Base-by-base conservation (phyloP, 2,797 vertebrate genomes). In the Mareca strepera region DNA sequence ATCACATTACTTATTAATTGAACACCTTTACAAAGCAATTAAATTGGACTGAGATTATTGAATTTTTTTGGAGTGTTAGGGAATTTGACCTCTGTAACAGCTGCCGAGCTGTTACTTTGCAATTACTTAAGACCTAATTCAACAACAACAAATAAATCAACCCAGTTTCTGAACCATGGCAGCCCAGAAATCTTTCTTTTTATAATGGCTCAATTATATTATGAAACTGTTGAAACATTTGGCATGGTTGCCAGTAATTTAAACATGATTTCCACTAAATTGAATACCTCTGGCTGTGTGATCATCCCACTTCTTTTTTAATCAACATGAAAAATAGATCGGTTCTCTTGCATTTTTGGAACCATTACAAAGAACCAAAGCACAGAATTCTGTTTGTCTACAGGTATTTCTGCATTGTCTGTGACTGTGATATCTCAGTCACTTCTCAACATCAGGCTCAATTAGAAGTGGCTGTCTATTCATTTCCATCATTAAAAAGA, bases 111-210 rank as follows among this genome's bases (percentile, higher is more conserved):
- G 79, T 93, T 91, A 84, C 66, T 94, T 79, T 67, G 55, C 80
- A 88, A 92, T 93, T 92, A 88, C 75, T 92, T 96, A 82, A 82
- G 63, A 50, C 64, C 60, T 90, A 92, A 90, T 80, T 95, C 88
- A 94, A 94, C 68, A 93, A 79, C 95, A 94, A 84, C 92, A 96
- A 96, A 96, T 93, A 94, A 94, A 97, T 93, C 91, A 94, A 50
- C 53, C 6, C 28, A 31, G 60, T 88, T 93, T 75, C 88, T 94
- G 82, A 94, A 88, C 59, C 44, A 46, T 6, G 9, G 56, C n/a
- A 92, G 50, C 66, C 13, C 35, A 86, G 80, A 94, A 89, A 63
- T 55, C 41, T 85, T 82, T 88, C 67, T 78, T 92, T 83, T 82
- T 72, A 91, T 84, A 95, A 94, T 60, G 75, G 89, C 82, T 90